A percentile compares a stretch with the other conserved stretches of the same genome.
phyloP scores from a whole-genome alignment of 2,113 vertebrate species.

The Marmota flaviventris region DNA sequence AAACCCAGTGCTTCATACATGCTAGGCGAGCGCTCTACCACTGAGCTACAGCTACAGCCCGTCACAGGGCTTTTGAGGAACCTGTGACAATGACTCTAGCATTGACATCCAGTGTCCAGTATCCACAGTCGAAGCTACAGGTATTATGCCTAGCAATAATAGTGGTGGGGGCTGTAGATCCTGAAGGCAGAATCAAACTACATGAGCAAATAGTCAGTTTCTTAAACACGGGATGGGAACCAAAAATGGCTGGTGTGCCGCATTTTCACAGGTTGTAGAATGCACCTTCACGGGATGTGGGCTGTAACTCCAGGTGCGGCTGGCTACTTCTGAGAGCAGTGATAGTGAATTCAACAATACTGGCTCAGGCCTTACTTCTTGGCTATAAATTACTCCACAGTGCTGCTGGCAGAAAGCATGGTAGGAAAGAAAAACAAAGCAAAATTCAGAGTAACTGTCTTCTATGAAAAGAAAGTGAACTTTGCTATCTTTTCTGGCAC shows the following conservation, averaged over 20 bases:
- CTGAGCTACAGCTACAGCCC: no score
- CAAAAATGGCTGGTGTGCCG: neutral
- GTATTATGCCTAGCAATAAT: neutral
- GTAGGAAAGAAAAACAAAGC: neutral
- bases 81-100: neutral
- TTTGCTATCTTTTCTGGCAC: neutral
- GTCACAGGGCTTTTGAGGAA: neutral
- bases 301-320: neutral
- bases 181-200: neutral
- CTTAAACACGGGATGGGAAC: neutral
- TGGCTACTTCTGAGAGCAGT: neutral
- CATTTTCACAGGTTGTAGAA: neutral
- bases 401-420: neutral
- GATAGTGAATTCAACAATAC: neutral
- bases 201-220: neutral
- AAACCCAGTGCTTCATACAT: no score
- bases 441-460: neutral
- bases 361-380: neutral
- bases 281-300: rapidly evolving
- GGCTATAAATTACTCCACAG: neutral
- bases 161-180: neutral
- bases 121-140: neutral
- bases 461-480: neutral
- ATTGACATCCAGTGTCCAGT: neutral
- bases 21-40: no score